Evolutionary conservation across 2,888 invertebrate species (phyloP).

Genomic region (Drosophila colorata): DNA sequence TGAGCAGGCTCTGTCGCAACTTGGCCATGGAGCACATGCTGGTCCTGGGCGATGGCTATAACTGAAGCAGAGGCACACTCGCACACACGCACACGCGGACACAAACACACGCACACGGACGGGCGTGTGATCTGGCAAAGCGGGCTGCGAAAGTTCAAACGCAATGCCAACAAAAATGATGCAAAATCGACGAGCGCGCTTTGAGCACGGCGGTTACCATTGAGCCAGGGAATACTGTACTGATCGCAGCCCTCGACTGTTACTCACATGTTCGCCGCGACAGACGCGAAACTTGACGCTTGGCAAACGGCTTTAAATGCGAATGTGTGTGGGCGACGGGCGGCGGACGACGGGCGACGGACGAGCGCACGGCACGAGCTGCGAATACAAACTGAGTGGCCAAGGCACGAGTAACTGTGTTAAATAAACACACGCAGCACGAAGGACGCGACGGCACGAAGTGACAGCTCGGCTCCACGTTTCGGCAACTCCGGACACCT

Average conservation of each 20-base stretch:
- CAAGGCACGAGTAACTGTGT: constrained; percentile 69
- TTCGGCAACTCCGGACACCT: constrained; percentile 48
- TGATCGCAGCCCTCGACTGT: constrained; percentile 29
- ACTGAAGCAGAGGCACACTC: constrained; percentile 22
- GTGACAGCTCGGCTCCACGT: constrained; percentile 18
- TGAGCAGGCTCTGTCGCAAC: constrained; percentile 47
- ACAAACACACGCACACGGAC: constrained; percentile 14
- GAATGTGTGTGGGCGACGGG: constrained; percentile 1
- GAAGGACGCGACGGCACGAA: constrained; percentile 35
- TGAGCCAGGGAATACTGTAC: constrained; percentile 40
- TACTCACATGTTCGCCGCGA: constrained; percentile 51
- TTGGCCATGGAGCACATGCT: constrained; percentile 45
- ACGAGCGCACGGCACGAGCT: constrained; percentile 65
- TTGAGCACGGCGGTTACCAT: constrained; percentile 45
- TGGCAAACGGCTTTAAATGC: background rate
- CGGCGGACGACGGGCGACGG: constrained; percentile 19
- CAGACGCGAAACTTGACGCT: constrained; percentile 23
- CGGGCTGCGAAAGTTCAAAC: constrained; percentile 6
- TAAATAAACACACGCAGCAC: constrained; percentile 70
- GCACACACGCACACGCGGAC: constrained; percentile 4
- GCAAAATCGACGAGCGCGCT: constrained; percentile 22
- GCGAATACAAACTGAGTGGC: constrained; percentile 72
- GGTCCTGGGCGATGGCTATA: constrained; percentile 16
- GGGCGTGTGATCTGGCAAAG: background rate
- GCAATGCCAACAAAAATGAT: constrained; percentile 35